Conservation (phyloP, 2,797 vertebrate genomes). For the Brachyrhaphis roseni region DNA sequence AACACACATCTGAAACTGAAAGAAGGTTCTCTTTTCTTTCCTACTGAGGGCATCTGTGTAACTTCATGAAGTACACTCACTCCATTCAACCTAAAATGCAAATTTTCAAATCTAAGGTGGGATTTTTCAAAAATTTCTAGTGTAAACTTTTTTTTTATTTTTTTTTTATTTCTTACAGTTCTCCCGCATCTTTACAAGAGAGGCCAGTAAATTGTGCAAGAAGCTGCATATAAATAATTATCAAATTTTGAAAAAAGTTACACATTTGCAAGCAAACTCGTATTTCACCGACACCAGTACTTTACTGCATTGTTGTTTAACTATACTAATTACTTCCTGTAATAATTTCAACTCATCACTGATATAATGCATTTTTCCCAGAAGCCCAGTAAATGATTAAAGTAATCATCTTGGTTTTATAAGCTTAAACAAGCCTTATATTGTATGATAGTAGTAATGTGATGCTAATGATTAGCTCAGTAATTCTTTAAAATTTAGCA, state of each 20-base stretch:
- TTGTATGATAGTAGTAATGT: not conserved
- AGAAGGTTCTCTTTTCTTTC: not conserved
- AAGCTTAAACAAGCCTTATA: not conserved
- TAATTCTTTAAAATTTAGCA: not conserved
- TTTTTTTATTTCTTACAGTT: not conserved
- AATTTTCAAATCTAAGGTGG: not conserved
- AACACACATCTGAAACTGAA: not conserved
- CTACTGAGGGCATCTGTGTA: not conserved
- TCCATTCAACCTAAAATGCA: not conserved
- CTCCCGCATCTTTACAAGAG: not conserved
- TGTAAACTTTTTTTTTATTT: not conserved
- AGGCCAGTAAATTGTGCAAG: not conserved
- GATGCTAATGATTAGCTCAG: too few relatives aligned
- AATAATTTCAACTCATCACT: not conserved
- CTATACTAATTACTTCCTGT: not conserved
- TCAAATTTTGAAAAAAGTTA: not conserved
- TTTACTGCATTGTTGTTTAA: not conserved
- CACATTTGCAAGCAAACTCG: not conserved
- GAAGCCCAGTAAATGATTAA: not conserved
- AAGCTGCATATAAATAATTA: not conserved
- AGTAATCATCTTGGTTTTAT: not conserved
- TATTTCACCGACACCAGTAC: not conserved
- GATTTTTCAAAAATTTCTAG: not conserved
- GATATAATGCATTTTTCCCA: not conserved
- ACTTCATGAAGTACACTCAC: not conserved